Evolutionary conservation across 1,140 invertebrate species (phyloP).

Genomic region (Pseudomyrmex sp.): DNA sequence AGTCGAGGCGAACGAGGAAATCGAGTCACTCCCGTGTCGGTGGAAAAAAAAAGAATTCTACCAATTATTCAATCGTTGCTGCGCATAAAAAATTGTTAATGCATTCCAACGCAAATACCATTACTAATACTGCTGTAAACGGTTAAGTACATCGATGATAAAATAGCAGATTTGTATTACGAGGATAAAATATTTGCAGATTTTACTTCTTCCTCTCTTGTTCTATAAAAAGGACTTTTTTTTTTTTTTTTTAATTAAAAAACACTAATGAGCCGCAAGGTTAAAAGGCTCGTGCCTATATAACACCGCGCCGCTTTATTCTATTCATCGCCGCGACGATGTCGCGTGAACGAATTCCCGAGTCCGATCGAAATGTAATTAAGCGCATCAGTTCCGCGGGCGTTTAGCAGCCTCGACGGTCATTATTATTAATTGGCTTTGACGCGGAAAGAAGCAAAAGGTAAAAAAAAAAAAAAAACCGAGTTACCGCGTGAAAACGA

Average conservation of each 20-base stretch:
- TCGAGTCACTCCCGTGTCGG: neutral
- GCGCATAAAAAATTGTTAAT: neutral
- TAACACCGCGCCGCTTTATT: too few species aligned
- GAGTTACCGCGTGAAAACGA: slow-evolving; percentile 8
- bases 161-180: neutral
- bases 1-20: slow-evolving; percentile 9
- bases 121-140: too few species aligned
- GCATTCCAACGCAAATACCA: too few species aligned
- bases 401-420: neutral
- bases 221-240: too few species aligned
- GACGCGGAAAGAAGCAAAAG: slow-evolving; percentile 4
- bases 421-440: slow-evolving; percentile 55
- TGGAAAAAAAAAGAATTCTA: neutral
- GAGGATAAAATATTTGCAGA: too few species aligned
- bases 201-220: too few species aligned
- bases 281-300: neutral
- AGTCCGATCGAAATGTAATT: slow-evolving; percentile 32
- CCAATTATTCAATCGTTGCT: neutral
- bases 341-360: neutral
- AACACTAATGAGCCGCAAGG: neutral
- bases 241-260: neutral
- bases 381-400: slow-evolving; percentile 2
- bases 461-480: slow-evolving; percentile 16
- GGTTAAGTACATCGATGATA: neutral
- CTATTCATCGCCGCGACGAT: neutral